Evolutionary conservation across 2,888 invertebrate genomes (phyloP).

Genomic region (Diarsia rubi): DNA sequence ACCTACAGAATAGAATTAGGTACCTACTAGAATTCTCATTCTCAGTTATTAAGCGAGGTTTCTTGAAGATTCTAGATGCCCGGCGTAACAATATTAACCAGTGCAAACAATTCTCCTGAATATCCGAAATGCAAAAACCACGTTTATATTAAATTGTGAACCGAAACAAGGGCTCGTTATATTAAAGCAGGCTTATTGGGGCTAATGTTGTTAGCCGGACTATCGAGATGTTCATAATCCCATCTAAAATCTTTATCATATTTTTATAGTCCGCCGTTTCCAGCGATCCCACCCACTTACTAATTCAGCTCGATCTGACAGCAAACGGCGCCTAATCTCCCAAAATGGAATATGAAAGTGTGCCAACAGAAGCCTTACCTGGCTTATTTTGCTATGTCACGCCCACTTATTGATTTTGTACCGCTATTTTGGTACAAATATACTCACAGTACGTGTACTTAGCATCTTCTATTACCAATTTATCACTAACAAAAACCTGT

Average conservation of each 20-base stretch:
- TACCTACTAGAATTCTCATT: too few species aligned
- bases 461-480: conserved; percentile 4
- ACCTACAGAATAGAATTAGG: too few species aligned
- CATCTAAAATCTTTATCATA: not conserved
- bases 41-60: too few species aligned
- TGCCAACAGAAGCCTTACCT: conserved; percentile 64
- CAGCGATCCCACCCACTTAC: conserved; percentile 13
- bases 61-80: too few species aligned
- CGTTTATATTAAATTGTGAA: not conserved
- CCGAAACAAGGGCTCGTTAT: not conserved
- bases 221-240: not conserved
- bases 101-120: not conserved
- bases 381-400: conserved; percentile 49
- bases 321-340: conserved; percentile 36
- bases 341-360: conserved; percentile 46
- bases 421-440: conserved; percentile 43
- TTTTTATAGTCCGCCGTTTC: not conserved
- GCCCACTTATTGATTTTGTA: conserved; percentile 61
- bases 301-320: conserved; percentile 40
- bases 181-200: conserved; percentile 4
- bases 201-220: conserved; percentile 2
- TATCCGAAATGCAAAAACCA: not conserved
- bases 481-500: not conserved
- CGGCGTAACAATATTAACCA: too few species aligned
- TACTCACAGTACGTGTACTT: conserved; percentile 6